Evolutionary conservation across 2,797 vertebrate genomes (phyloP), one percentile per base, ranked within the genome.

Genomic region (Falco novaeseelandiae): DNA sequence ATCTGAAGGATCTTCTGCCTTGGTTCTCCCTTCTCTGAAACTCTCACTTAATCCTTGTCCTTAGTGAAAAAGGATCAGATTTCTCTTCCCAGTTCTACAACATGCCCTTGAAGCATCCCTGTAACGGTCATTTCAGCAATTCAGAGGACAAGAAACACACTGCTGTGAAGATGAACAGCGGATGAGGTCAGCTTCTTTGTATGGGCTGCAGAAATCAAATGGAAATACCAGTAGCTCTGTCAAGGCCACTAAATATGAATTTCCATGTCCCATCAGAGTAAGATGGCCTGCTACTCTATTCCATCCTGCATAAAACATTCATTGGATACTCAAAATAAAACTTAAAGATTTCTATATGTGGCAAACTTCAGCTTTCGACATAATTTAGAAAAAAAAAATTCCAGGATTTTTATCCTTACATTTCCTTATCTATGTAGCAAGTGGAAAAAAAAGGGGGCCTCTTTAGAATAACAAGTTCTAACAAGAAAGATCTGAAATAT

Each of bases 121-220:
- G 12, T 40, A 85, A 82, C 0, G 3, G 36, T 52, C 59, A 71
- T 57, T 92, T 89, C 78, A 92, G 71, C 71, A 94, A 46, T 73
- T 83, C 57, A 72, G 59, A 89, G 58, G 0, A 0, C 49, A 77
- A 87, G 62, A 84, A 44, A 81, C 73, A 89, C 38, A 27, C 30
- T 52, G 25, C 55, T 0, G 0, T 73, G 66, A 66, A 87, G 46
- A 89, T 7, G 38, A 92, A 82, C 34, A 55, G 14, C 10, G 29
- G 49, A 73, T 38, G 57, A 93, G 55, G 55, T 94, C 90, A 87
- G 40, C 36, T 49, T 73, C 59, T 85, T 93, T 92, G 92, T 80
- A 91, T 30, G 52, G 81, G 52, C 34, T 87, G n/a, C 11, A 36
- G 89, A 89, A 93, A 93, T 63, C 89, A 90, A 81, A 88, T n/a